Evolutionary conservation across 2,888 invertebrate genomes (phyloP).

Genomic region (Parnassius mnemosyne): DNA sequence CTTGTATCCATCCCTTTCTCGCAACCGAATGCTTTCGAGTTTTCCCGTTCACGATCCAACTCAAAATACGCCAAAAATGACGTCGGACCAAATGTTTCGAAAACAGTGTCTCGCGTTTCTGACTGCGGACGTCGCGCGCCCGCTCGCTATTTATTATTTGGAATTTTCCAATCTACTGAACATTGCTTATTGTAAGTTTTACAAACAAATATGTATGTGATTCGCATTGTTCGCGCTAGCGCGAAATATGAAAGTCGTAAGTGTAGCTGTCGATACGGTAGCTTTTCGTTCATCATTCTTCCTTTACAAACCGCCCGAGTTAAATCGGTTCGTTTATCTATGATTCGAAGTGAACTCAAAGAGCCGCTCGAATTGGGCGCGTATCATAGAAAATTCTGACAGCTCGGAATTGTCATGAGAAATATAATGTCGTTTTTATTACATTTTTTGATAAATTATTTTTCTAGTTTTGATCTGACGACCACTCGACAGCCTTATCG

Average conservation of each 20-base stretch:
- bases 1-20: constrained; percentile 58
- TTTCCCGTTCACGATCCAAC: constrained; percentile 78
- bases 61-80: constrained; percentile 81
- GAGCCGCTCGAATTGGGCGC: constrained; percentile 44
- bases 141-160: constrained; percentile 70
- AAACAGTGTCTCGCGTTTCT: constrained; percentile 77
- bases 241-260: constrained; percentile 74
- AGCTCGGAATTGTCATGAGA: constrained; percentile 72
- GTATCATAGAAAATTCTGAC: constrained; percentile 75
- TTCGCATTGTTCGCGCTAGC: constrained; percentile 74
- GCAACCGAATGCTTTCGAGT: constrained; percentile 77
- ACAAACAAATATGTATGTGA: constrained; percentile 74
- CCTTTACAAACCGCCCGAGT: constrained; percentile 53
- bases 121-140: constrained; percentile 66
- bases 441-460: constrained; percentile 80
- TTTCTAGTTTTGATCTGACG: constrained; percentile 72
- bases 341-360: constrained; percentile 31
- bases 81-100: constrained; percentile 77
- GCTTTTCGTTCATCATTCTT: constrained; percentile 46
- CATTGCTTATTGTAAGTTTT: constrained; percentile 68
- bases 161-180: constrained; percentile 84
- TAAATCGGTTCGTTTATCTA: constrained; percentile 38
- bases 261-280: constrained; percentile 55
- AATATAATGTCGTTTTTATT: constrained; percentile 81
- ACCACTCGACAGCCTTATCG: constrained; percentile 71